A percentile compares a stretch with the other conserved stretches of the same genome.
These are phyloP conservation scores for Drosophila pandora DNA, from an alignment of 1,140 invertebrate genomes.

Conservation along the genomic window DNA sequence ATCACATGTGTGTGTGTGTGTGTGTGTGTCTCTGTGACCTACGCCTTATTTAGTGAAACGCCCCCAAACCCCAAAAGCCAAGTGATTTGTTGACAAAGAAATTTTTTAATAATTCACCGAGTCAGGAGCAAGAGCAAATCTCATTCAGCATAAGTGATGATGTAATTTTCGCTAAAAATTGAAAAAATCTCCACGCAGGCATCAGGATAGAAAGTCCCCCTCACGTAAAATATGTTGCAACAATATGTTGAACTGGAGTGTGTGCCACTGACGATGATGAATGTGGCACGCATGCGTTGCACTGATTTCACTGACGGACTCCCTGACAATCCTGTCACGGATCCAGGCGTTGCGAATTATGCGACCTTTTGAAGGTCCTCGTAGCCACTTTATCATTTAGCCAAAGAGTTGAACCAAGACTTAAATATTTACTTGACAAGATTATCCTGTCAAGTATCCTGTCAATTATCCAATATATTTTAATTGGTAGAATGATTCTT, in stretches of 20 bases:
- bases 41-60: conserved; percentile 74
- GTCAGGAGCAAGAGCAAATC: conserved; percentile 46
- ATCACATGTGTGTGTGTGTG: conserved; percentile 52
- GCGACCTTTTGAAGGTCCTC: conserved; percentile 21
- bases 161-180: conserved; percentile 81
- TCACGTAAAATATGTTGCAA: conserved; percentile 78
- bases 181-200: conserved; percentile 71
- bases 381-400: conserved; percentile 30
- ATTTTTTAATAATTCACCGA: conserved; percentile 80
- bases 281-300: conserved; percentile 79
- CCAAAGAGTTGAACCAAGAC: background rate
- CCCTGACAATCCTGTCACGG: conserved; percentile 56
- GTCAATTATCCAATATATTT: no score
- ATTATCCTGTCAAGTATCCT: no score
- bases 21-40: conserved; percentile 17
- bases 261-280: conserved; percentile 73
- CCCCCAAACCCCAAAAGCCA: conserved; percentile 37
- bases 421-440: background rate
- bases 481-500: background rate
- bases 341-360: conserved; percentile 24
- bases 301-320: conserved; percentile 63
- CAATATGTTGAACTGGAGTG: conserved; percentile 64
- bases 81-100: conserved; percentile 82
- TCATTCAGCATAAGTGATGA: conserved; percentile 81
- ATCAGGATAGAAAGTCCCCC: conserved; percentile 11